A percentile compares a stretch with the other conserved stretches of the same genome.
Conservation (phyloP, 2,113 vertebrate genomes). For the Engraulis encrasicolus region DNA sequence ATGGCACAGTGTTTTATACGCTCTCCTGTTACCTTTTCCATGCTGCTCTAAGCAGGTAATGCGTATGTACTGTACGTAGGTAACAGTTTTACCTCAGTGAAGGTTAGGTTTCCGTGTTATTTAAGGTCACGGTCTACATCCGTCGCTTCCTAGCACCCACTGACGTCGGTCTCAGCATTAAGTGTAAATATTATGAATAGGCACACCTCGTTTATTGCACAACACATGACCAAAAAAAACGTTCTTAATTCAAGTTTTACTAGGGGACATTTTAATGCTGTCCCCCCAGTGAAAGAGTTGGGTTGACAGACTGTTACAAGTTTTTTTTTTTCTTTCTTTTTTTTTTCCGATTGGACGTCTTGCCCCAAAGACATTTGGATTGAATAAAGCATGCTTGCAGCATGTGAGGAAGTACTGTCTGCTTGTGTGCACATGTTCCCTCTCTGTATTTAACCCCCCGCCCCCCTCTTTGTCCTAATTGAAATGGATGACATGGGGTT, state of each 20-base stretch:
- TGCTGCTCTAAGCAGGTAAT: neutral
- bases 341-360: neutral
- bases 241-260: neutral
- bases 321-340: too few species aligned
- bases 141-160: constrained; percentile 16
- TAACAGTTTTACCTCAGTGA: neutral
- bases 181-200: neutral
- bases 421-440: neutral
- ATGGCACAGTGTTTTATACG: neutral
- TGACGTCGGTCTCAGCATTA: constrained; percentile 9
- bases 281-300: neutral
- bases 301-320: neutral
- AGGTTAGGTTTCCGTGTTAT: constrained; percentile 24
- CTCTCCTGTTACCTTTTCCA: neutral
- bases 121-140: constrained; percentile 12
- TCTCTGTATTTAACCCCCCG: neutral
- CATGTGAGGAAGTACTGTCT: neutral
- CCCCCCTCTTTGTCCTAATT: neutral
- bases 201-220: neutral
- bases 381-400: neutral
- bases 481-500: neutral
- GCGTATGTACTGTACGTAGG: neutral
- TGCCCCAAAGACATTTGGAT: neutral
- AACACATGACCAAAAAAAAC: neutral
- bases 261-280: neutral